These are phyloP conservation scores for Macropodus opercularis DNA, from an alignment of 2,797 vertebrate genomes.

Conservation along the genomic window DNA sequence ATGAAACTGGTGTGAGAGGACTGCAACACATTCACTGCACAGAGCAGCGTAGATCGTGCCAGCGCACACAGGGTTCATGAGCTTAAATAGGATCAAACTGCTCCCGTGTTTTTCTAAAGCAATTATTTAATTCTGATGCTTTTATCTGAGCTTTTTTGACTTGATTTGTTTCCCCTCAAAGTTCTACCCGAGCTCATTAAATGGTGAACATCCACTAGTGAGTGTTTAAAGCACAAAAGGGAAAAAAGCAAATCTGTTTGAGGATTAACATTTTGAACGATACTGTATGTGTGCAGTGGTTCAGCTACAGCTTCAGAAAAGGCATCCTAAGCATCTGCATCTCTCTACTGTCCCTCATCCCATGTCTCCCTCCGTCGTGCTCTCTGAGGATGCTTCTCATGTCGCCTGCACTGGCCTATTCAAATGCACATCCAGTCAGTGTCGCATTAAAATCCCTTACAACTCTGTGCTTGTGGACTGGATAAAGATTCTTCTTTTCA, in stretches of 20 bases:
- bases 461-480: constrained; percentile 56
- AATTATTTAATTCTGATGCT: constrained; percentile 9
- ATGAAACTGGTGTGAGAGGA: constrained; percentile 15
- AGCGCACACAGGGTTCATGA: not conserved
- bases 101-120: constrained; percentile 2
- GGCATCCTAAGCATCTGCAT: constrained; percentile 51
- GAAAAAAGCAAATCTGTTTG: not conserved
- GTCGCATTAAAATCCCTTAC: constrained; percentile 64
- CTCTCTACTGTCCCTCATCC: constrained; percentile 21
- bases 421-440: constrained; percentile 63
- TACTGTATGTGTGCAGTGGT: constrained; percentile 20
- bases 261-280: constrained; percentile 19
- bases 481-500: constrained; percentile 62
- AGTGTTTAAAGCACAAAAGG: not conserved
- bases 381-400: constrained; percentile 61
- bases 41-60: not conserved
- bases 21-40: constrained; percentile 1
- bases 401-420: constrained; percentile 67
- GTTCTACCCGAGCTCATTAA: constrained; percentile 35
- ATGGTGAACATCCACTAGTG: constrained; percentile 8
- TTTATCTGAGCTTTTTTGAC: constrained; percentile 18
- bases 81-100: not conserved
- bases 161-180: constrained; percentile 13
- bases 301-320: constrained; percentile 28
- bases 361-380: constrained; percentile 36